These are phyloP conservation scores for Mungos mungo DNA, from an alignment of 2,113 vertebrate species.

Conservation along the genomic window DNA sequence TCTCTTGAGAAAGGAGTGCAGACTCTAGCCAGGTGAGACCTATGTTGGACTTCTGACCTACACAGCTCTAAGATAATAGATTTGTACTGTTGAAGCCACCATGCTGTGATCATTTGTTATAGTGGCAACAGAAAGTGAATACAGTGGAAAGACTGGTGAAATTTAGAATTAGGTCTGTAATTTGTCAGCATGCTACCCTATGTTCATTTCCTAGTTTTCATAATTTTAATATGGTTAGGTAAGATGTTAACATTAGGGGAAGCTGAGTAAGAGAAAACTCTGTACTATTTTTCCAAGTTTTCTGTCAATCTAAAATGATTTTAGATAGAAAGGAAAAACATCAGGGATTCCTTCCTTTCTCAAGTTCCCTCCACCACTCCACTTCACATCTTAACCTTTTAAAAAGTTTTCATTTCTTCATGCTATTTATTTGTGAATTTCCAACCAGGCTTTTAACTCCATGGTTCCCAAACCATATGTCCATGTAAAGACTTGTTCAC, in stretches of 20 bases:
- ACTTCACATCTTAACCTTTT: not conserved
- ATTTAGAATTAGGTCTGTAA: not conserved
- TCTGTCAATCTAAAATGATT: not conserved
- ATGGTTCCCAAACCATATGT: not conserved
- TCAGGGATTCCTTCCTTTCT: not conserved
- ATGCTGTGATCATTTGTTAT: not conserved
- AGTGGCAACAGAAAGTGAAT: not conserved
- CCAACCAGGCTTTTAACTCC: not conserved
- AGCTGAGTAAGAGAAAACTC: constrained; percentile 17
- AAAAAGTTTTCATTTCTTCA: not conserved
- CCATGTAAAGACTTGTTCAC: not conserved
- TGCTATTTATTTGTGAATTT: not conserved
- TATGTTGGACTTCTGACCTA: not conserved
- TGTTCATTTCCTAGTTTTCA: constrained; percentile 23
- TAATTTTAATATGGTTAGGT: not conserved
- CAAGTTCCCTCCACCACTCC: not conserved
- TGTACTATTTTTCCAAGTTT: not conserved
- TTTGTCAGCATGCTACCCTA: not conserved
- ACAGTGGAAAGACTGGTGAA: not conserved
- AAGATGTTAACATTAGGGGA: not conserved
- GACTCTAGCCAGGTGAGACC: not conserved
- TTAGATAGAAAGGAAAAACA: not conserved
- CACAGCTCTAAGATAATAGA: not conserved
- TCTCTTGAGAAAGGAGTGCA: not conserved
- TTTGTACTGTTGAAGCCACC: not conserved